Evolutionary conservation across 1,140 invertebrate genomes (phyloP), one percentile per base, ranked within the genome.

Genomic region (Hycleus cichorii): DNA sequence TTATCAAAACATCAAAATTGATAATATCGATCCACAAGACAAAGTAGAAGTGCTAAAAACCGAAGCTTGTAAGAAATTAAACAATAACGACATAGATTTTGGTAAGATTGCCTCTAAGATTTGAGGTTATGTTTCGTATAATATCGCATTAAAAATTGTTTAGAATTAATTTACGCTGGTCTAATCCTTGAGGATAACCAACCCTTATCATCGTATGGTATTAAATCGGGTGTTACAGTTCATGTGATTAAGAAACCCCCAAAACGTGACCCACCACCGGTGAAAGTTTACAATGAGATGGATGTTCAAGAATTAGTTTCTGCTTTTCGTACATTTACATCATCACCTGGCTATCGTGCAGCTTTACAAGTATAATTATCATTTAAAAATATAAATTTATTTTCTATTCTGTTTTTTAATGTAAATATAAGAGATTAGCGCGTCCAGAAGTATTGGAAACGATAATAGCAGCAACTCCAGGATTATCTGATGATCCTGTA

Each of bases 121-220:
- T 40, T 46, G 26, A 46, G 43, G 25, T 44, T 51, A 43, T 40
- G 4, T 53, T 32, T 39, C 25, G 45, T 45, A 45, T 18, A 60
- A 64, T 52, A 1, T 18, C 18, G 18, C 18, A 18, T 18, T 18
- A 1, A 18, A 18, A 18, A 18, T 42, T 52, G 63, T 59, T 46
- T 52, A 81, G 80, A 81, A 69, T 69, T 82, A 12, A 70, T 77
- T 57, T 81, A 80, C 62, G 78, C 77, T 62, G 80, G 80, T 11
- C 73, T 74, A 63, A 69, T 79, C 44, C 63, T 82, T 3, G 76
- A 80, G 47, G 76, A 80, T 63, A 74, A 80, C n/a, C 51, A 69
- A 9, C 75, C 74, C 3, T 49, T 82, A 18, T 72, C 74, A 46
- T 73, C 75, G 0, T 77, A 70, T 65, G 77, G 77, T 7, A 55